Conservation (phyloP, 2,797 vertebrate genomes). For the Takifugu ocellatus region DNA sequence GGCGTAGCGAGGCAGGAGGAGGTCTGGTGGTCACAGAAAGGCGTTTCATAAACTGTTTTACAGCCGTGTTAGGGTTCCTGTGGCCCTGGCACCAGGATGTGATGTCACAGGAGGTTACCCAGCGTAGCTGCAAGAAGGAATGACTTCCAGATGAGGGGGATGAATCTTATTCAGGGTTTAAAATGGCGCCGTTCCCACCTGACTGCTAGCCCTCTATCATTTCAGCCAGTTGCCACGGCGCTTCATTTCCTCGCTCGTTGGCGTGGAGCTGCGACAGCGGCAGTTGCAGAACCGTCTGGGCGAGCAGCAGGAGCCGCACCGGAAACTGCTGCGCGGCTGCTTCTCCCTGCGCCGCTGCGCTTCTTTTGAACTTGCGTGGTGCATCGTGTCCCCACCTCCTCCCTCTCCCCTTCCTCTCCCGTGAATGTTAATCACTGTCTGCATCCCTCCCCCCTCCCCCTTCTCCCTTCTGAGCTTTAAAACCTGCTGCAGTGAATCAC, state of each 20-base stretch:
- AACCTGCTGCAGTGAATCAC: conserved; percentile 60
- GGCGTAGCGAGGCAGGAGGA: conserved; percentile 16
- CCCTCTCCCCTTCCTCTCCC: conserved; percentile 40
- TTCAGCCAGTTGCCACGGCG: conserved; percentile 37
- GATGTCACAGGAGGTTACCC: conserved; percentile 62
- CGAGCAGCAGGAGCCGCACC: conserved; percentile 8
- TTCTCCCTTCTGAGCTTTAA: conserved; percentile 36
- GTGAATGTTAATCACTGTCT: conserved; percentile 72
- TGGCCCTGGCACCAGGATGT: conserved; percentile 55
- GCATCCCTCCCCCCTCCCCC: conserved; percentile 51
- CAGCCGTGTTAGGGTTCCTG: conserved; percentile 38
- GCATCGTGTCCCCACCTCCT: conserved; percentile 60
- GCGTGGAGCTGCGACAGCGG: background rate
- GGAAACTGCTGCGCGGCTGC: background rate
- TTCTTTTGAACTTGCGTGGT: conserved; percentile 58
- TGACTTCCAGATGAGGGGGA: conserved; percentile 55
- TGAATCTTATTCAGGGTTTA: conserved; percentile 57
- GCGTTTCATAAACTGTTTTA: conserved; percentile 51
- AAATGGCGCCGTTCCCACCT: conserved; percentile 44
- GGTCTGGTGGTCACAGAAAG: conserved; percentile 13
- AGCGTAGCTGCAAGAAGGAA: conserved; percentile 34
- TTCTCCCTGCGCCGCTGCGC: conserved; percentile 23
- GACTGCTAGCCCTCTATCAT: conserved; percentile 37
- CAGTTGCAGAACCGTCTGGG: background rate
- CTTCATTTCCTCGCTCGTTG: background rate